Base-by-base conservation (phyloP, 2,888 invertebrate genomes). In the Stenodera caucasica region DNA sequence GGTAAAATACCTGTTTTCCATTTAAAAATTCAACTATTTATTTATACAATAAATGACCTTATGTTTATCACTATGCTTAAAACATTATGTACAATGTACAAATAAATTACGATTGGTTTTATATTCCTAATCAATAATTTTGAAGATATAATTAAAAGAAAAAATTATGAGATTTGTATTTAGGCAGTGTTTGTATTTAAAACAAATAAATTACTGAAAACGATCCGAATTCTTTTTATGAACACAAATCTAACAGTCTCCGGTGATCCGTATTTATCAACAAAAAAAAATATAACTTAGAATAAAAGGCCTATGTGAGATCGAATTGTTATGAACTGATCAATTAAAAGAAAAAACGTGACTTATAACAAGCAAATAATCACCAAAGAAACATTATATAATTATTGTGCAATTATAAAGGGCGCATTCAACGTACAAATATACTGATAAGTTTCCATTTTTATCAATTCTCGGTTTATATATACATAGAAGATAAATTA, bases 101-200 rank as follows among this genome's bases (percentile, higher is more conserved):
- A 63, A 63, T 63, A 59, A 63, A 60, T 63, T 62, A 58, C 37
- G 37, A 18, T 8, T 40, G 37, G 9, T 15, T 15, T 14, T 14
- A 35, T 58, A 14, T 23, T 57, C 33, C 8, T 9, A 15, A 40
- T 15, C 14, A 53, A 49, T 60, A 61, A 61, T 61, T 61, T 61
- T 61, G 61, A 62, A 55, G 52, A n/a, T n/a, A 53, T 52, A 57
- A 40, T 18, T 55, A 2, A 40, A 40, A 2, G 37, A 18, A 18
- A 40, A 18, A 40, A 8, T 26, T 49, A 58, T 60, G 63, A 63
- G 60, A 63, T 63, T 61, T 63, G 40, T n/a, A 52, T 62, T 63
- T 65, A 73, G 74, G 74, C 75, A 75, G 75, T 75, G 75, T 70
- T 73, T 73, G 65, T 69, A 67, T 71, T 69, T 63, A 71, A 67